Percentiles rank a stretch among this genome's conserved stretches.
Evolutionary conservation across 1,140 invertebrate genomes (phyloP).

Genomic region (Lanistes nyassanus): DNA sequence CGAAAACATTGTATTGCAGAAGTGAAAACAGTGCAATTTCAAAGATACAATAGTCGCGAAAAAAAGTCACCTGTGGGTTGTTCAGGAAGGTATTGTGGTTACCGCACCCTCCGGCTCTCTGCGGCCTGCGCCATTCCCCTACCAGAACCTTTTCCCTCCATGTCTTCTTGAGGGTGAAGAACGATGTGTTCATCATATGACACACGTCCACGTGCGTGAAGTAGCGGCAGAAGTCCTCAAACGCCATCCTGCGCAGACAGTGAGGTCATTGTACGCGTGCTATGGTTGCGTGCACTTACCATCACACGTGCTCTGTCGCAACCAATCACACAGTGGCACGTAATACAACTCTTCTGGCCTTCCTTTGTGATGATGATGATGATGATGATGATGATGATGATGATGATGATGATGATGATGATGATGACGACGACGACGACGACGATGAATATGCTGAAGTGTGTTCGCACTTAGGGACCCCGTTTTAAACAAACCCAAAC

Average conservation of each 20-base stretch:
- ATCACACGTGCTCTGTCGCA: too few relatives aligned
- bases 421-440: background rate
- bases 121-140: slow-evolving; percentile 46
- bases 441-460: background rate
- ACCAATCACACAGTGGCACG: too few relatives aligned
- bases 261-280: background rate
- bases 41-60: too few relatives aligned
- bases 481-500: too few relatives aligned
- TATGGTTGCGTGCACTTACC: too few relatives aligned
- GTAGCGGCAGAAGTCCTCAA: slow-evolving; percentile 60
- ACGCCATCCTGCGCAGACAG: slow-evolving; percentile 56
- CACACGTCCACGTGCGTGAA: slow-evolving; percentile 58
- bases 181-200: slow-evolving; percentile 59
- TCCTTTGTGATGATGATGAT: slow-evolving; percentile 7
- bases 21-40: too few relatives aligned
- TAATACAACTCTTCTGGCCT: too few relatives aligned
- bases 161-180: slow-evolving; percentile 56
- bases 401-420: slow-evolving; percentile 1
- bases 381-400: slow-evolving; percentile 3
- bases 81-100: slow-evolving; percentile 54
- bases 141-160: slow-evolving; percentile 45
- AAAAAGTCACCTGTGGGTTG: slow-evolving; percentile 62
- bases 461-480: too few relatives aligned
- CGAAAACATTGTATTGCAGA: too few relatives aligned
- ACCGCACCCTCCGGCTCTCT: slow-evolving; percentile 52